Evolutionary conservation across 2,888 invertebrate species (phyloP), one percentile per base, ranked within the genome.

Genomic region (Tetragnatha montana): DNA sequence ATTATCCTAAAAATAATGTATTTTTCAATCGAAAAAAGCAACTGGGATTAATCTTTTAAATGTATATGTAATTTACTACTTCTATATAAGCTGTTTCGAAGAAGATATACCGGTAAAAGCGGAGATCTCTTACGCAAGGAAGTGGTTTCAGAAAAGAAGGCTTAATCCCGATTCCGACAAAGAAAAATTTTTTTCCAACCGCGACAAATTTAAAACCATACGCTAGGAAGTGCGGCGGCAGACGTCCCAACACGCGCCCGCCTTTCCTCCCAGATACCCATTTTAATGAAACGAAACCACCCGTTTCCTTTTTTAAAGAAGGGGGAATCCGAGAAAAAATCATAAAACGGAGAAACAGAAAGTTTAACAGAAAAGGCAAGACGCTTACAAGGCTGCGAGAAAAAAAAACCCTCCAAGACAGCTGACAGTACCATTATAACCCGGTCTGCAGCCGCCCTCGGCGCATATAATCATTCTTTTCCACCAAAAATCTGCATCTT

Each of bases 201-300:
- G 2, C 0, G 12, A 60, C 4, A 10, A 17, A 17, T 60, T 60
- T 60, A 17, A 60, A 60, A 60, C 73, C 12, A 69, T 47, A 10
- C 69, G 82, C 73, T 17, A 73, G 73, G 82, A 70, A 81, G 70
- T 69, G 51, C 10, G 47, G 47, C 47, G 22, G 78, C 78, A 78
- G 78, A 78, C 50, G 78, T 50, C 51, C 51, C 50, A 8, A 21
- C 73, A 51, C 21, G 81, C 50, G 50, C n/a, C 47, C 78, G 19
- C 49, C 68, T 83, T 80, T 78, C 85, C 78, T 74, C 21, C 60
- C 60, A 74, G 51, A 82, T 21, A 70, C 68, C 79, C 82, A 82
- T 88, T 88, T 88, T 88, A 82, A 88, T 88, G 82, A 88, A 88
- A 88, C 82, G 82, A 88, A 88, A 88, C 88, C 88, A 78, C 78